Evolutionary conservation across 2,797 vertebrate genomes (phyloP).

Genomic region (Poecilia picta): DNA sequence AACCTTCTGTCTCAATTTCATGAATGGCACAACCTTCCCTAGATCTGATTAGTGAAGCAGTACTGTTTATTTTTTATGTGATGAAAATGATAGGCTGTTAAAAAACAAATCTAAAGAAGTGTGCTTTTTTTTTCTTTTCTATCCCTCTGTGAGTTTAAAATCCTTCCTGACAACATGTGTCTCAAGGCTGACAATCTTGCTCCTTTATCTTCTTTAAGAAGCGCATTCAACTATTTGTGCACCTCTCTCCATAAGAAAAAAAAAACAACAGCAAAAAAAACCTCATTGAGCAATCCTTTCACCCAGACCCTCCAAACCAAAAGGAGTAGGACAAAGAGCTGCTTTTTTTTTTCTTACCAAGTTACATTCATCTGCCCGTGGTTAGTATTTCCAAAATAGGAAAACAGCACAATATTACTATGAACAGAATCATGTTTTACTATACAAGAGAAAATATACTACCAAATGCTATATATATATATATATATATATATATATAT

Average conservation of each 20-base stretch:
- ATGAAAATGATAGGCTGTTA: slow-evolving; percentile 26
- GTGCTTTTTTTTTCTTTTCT: slow-evolving; percentile 3
- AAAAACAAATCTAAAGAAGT: slow-evolving; percentile 21
- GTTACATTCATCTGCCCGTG: neutral
- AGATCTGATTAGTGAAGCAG: slow-evolving; percentile 30
- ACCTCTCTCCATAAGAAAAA: slow-evolving; percentile 33
- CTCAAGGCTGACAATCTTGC: slow-evolving; percentile 29
- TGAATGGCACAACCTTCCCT: slow-evolving; percentile 32
- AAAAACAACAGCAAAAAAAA: slow-evolving; percentile 16
- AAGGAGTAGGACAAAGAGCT: too few relatives aligned
- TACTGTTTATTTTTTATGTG: neutral
- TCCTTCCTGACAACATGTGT: slow-evolving; percentile 43
- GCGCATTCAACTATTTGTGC: slow-evolving; percentile 34
- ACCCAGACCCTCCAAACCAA: too few relatives aligned
- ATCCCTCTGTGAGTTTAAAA: slow-evolving; percentile 43
- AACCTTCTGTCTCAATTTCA: slow-evolving; percentile 15
- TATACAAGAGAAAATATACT: neutral
- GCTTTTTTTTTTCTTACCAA: neutral
- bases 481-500: neutral
- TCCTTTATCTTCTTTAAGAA: slow-evolving; percentile 34
- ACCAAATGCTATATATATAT: neutral
- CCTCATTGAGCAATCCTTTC: too few relatives aligned
- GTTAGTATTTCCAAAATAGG: neutral
- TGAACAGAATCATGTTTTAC: neutral
- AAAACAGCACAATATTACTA: neutral